Conservation (phyloP, 2,113 vertebrate genomes). For the Halichoeres trimaculatus region DNA sequence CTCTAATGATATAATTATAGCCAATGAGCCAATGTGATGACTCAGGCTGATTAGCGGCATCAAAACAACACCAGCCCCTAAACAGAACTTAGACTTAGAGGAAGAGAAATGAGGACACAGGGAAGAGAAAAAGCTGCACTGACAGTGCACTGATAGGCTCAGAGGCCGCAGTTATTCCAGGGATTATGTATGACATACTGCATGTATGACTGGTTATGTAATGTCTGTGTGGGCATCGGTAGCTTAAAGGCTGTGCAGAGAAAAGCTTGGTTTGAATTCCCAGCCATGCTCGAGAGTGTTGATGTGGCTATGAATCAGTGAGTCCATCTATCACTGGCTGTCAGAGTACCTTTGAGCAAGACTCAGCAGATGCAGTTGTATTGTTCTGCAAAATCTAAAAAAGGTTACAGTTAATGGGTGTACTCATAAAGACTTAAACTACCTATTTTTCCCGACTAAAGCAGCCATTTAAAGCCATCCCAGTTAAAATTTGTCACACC, state of each 20-base stretch:
- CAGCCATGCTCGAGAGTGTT: constrained; percentile 20
- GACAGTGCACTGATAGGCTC: constrained; percentile 10
- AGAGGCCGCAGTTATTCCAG: constrained; percentile 13
- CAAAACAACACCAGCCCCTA: constrained; percentile 43
- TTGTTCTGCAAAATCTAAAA: neutral
- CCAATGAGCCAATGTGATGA: constrained; percentile 54
- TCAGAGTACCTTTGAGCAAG: constrained; percentile 43
- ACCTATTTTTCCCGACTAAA: constrained; percentile 18
- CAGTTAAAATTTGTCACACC: constrained; percentile 39
- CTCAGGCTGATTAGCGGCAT: constrained; percentile 56
- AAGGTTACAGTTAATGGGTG: neutral
- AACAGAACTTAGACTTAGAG: constrained; percentile 29
- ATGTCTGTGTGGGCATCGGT: constrained; percentile 30
- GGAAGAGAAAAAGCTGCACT: neutral
- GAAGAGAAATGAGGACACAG: neutral
- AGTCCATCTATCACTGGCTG: neutral
- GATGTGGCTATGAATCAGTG: constrained; percentile 20
- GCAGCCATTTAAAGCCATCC: constrained; percentile 15
- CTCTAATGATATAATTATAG: constrained; percentile 61
- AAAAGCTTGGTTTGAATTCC: constrained; percentile 22
- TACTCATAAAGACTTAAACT: constrained; percentile 3
- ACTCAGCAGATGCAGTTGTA: neutral
- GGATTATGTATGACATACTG: constrained; percentile 11
- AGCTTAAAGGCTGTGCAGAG: constrained; percentile 7
- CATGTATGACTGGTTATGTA: constrained; percentile 25